phyloP scores from a whole-genome alignment of 2,888 invertebrate species.

The Rhodophaea formosa region DNA sequence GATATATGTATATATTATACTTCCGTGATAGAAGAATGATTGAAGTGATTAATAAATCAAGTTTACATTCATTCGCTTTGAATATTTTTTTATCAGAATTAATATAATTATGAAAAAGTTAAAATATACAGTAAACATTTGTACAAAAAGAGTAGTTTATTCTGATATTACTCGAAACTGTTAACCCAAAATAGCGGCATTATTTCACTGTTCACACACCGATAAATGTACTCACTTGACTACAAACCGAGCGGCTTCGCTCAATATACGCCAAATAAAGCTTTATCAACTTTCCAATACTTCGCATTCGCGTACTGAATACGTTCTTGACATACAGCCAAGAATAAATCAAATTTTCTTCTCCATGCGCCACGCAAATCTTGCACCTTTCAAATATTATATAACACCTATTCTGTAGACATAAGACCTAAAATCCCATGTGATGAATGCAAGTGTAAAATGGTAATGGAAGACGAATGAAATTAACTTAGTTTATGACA shows the following conservation, averaged over 20 bases:
- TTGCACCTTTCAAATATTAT: constrained; percentile 6
- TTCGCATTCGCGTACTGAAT: constrained; percentile 59
- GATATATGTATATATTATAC: too few species aligned
- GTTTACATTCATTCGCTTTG: too few species aligned
- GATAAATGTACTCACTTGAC: not conserved
- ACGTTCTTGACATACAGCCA: constrained; percentile 69
- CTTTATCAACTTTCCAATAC: constrained; percentile 64
- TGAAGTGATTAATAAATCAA: too few species aligned
- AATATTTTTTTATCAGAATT: too few species aligned
- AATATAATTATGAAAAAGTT: too few species aligned
- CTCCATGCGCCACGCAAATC: constrained; percentile 29
- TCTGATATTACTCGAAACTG: too few species aligned
- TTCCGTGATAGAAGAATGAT: too few species aligned
- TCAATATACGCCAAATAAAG: constrained; percentile 66
- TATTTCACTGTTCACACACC: constrained; percentile 24
- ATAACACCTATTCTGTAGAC: not conserved
- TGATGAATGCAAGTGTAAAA: not conserved
- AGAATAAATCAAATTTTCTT: constrained; percentile 68
- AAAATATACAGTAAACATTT: too few species aligned
- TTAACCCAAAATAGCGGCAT: constrained; percentile 10
- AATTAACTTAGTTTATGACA: constrained; percentile 12
- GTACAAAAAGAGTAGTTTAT: too few species aligned
- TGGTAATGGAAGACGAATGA: constrained; percentile 1
- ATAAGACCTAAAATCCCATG: constrained; percentile 3
- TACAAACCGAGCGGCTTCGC: constrained; percentile 43